Conservation (phyloP, 2,797 vertebrate species). For the Dendrocincla fuliginosa region DNA sequence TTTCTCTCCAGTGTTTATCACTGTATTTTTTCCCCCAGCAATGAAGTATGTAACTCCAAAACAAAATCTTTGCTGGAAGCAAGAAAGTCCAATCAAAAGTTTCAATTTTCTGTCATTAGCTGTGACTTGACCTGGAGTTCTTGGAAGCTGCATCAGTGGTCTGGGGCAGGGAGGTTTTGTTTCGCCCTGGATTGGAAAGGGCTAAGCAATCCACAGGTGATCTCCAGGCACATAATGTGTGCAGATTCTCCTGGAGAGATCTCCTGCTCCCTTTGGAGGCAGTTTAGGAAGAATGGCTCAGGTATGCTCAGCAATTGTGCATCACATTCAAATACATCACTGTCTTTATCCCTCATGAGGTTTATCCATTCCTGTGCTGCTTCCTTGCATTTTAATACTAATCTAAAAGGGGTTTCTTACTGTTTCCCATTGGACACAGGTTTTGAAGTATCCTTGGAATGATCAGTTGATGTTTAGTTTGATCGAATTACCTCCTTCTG, state of each 20-base stretch:
- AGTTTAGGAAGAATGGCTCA: not conserved
- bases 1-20: not conserved
- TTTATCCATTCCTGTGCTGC: not conserved
- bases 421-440: not conserved
- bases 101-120: not conserved
- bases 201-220: not conserved
- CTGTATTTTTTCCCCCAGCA: rapidly evolving
- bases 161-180: not conserved
- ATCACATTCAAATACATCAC: not conserved
- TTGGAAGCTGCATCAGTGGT: not conserved
- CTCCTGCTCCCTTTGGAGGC: not conserved
- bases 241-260: not conserved
- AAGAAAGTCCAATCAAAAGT: not conserved
- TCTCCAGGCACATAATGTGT: not conserved
- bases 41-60: not conserved
- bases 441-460: not conserved
- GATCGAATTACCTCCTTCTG: not conserved
- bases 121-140: not conserved
- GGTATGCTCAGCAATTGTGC: not conserved
- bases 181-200: not conserved
- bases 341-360: no score
- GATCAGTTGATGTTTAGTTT: not conserved
- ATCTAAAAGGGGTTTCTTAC: not conserved
- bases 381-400: not conserved
- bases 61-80: not conserved